Evolutionary conservation across 2,888 invertebrate species (phyloP), one percentile per base, ranked within the genome.

Genomic region (Oscheius sp.): DNA sequence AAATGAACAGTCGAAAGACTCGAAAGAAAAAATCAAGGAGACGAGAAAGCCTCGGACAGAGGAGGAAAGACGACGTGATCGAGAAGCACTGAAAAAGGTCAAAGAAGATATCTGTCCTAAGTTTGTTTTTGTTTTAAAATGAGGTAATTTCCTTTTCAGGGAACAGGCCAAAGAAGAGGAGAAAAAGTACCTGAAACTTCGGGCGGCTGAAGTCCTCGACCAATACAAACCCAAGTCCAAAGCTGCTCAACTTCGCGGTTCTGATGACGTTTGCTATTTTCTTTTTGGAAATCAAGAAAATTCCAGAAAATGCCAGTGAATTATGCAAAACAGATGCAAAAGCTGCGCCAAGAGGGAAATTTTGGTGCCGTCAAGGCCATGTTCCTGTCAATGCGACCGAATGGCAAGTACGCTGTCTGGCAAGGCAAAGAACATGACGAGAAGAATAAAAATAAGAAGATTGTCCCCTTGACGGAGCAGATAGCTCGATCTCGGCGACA

Each of bases 301-400:
- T 58, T 58, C 18, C 3, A 63, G 52, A 66, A 66, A 49, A 52
- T 66, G n/a, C 66, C 66, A 21, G 46, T 23, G 9, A 16, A 25
- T 18, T 5, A 27, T 13, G 18, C 49, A 13, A 66, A 66, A 5
- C 18, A 49, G 13, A 66, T 66, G 66, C 52, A 49, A 27, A 66
- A 66, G 52, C 43, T 23, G 43, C 5, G 3, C 5, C 3, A 35
- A 35, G 35, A 35, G 35, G 16, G 2, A 9, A 66, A 66, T 16
- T 69, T 69, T n/a, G 55, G 69, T 35, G 69, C 53, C 9, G 55
- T 53, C 25, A 69, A 69, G 45, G 55, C 68, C 21, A 53, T 52
- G 23, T 68, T 18, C 55, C 16, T 68, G 53, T 5, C 53, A 13
- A 25, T 53, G 1, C 21, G 69, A 13, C 69, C 69, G 21, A 69